Conservation (phyloP, 1,140 invertebrate genomes). For the Propsilocerus akamusi region DNA sequence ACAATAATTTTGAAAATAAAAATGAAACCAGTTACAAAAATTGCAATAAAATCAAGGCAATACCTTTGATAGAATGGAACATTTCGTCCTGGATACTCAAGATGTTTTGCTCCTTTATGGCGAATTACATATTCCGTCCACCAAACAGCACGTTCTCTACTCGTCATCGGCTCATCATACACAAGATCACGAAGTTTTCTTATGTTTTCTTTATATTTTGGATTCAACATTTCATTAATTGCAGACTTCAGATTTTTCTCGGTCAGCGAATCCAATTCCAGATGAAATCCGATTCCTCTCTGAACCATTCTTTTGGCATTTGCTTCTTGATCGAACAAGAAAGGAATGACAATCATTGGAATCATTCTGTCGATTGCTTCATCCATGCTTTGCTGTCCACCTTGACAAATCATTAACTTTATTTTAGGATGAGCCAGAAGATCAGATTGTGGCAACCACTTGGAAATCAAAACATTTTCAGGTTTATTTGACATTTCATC, state of each 20-base stretch:
- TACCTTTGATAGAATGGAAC: neutral
- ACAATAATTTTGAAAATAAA: too few relatives aligned
- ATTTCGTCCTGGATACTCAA: constrained; percentile 12
- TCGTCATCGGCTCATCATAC: constrained; percentile 30
- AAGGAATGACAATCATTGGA: constrained; percentile 31
- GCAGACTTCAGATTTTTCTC: constrained; percentile 15
- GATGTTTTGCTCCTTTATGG: constrained; percentile 37
- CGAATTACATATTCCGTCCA: constrained; percentile 12
- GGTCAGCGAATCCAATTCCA: constrained; percentile 15
- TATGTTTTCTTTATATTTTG: constrained; percentile 19
- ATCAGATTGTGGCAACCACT: constrained; percentile 36
- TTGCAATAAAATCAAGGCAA: constrained; percentile 13
- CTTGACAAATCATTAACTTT: constrained; percentile 30
- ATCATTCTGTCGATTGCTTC: constrained; percentile 30
- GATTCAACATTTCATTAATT: constrained; percentile 11
- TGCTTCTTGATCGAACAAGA: constrained; percentile 25
- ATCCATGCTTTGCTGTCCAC: constrained; percentile 29
- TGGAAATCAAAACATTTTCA: constrained; percentile 26
- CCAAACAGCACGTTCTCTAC: constrained; percentile 26
- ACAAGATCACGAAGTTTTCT: constrained; percentile 27
- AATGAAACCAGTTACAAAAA: too few relatives aligned
- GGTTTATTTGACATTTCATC: constrained; percentile 18
- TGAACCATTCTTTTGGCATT: constrained; percentile 22
- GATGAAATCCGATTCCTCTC: constrained; percentile 13
- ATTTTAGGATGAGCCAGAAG: constrained; percentile 29